These are phyloP conservation scores for Staurois parvus DNA, from an alignment of 2,797 vertebrate species.

Conservation along the genomic window DNA sequence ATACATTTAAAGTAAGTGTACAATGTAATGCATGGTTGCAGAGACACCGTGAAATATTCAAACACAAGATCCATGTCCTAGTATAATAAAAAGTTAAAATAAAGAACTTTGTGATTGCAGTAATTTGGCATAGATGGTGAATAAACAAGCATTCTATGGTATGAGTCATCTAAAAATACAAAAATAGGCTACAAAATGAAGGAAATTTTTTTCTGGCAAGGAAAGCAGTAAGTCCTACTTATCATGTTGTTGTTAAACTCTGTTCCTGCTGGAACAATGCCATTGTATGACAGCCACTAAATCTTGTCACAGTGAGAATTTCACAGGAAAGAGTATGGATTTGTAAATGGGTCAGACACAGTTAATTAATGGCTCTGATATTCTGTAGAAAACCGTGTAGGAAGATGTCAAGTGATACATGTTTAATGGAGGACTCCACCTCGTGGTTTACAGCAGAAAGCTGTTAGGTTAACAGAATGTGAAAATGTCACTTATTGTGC, in stretches of 20 bases:
- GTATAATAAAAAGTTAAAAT: too few relatives aligned
- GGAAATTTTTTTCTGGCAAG: background rate
- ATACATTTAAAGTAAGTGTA: too few relatives aligned
- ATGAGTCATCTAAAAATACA: background rate
- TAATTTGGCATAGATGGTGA: background rate
- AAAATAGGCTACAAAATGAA: background rate
- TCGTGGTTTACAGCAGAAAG: background rate
- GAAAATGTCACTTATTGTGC: too few relatives aligned
- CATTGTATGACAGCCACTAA: conserved; percentile 16
- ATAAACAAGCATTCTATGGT: background rate
- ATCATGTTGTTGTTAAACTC: conserved; percentile 16
- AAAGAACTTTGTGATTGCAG: too few relatives aligned
- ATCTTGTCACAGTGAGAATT: conserved; percentile 15
- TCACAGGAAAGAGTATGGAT: background rate
- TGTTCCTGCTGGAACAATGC: conserved; percentile 15
- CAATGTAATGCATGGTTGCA: background rate
- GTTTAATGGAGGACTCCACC: conserved; percentile 9
- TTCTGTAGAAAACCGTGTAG: background rate
- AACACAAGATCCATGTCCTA: background rate
- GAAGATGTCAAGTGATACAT: conserved; percentile 9
- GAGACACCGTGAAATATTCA: background rate
- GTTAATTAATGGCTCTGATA: background rate
- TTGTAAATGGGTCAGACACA: background rate
- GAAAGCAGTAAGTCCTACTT: conserved; percentile 11
- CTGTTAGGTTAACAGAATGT: background rate